These are phyloP conservation scores for Pongo abelii DNA, from an alignment of 2,113 vertebrate genomes.

Conservation along the genomic window DNA sequence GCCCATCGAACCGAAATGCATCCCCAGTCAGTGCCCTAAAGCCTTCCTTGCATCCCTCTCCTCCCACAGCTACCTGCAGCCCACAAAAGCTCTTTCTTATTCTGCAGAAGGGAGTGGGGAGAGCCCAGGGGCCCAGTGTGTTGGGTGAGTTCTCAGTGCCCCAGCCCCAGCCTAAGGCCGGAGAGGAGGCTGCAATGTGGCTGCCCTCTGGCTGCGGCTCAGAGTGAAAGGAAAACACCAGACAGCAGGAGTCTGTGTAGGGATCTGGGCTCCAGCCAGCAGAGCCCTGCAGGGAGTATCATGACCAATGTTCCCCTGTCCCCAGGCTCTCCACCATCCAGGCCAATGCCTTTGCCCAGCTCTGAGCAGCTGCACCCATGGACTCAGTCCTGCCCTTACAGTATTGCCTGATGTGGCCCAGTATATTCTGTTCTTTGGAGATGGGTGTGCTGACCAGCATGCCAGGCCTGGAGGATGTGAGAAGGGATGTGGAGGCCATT, in stretches of 20 bases:
- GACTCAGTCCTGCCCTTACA: not conserved
- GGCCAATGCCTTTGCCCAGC: not conserved
- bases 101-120: not conserved
- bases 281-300: not conserved
- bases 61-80: not conserved
- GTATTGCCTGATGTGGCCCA: not conserved
- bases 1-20: not conserved
- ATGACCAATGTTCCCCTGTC: too few species aligned
- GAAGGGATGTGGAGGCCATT: not conserved
- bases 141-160: not conserved
- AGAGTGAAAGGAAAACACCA: not conserved
- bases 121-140: rapidly evolving
- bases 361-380: not conserved
- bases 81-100: not conserved
- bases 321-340: not conserved
- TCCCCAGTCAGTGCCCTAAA: not conserved
- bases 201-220: not conserved
- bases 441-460: not conserved
- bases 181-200: not conserved
- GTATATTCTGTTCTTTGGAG: not conserved
- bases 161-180: not conserved
- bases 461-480: not conserved
- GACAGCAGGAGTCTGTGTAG: not conserved
- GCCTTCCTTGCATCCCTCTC: too few species aligned
- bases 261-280: not conserved